Conservation (phyloP, 1,140 invertebrate genomes). For the Macrocentrus cingulum region DNA sequence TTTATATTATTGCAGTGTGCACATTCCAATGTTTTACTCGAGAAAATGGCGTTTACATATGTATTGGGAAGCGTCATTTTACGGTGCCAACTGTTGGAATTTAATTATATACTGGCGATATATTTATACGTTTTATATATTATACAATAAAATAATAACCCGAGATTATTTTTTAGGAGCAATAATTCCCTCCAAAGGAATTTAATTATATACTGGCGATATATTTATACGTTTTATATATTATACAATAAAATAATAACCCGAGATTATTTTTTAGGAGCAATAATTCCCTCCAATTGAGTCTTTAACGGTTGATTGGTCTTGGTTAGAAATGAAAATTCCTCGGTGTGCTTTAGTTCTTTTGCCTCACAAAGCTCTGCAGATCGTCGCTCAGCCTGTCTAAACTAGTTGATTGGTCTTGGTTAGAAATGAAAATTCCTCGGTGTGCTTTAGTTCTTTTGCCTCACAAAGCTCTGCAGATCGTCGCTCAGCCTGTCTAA, state of each 20-base stretch:
- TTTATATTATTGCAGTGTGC: too few relatives aligned
- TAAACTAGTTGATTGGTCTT: constrained; percentile 93
- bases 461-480: constrained; percentile 80
- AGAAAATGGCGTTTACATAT: too few relatives aligned
- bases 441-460: constrained; percentile 87
- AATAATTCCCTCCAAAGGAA: too few relatives aligned
- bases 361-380: constrained; percentile 81
- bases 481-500: too few relatives aligned
- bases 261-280: constrained; percentile 89
- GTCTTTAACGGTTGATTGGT: constrained; percentile 93
- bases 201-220: constrained; percentile 12
- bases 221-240: neutral
- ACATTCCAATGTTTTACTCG: constrained; percentile 2
- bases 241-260: too few relatives aligned
- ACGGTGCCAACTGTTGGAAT: constrained; percentile 3
- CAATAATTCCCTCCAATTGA: constrained; percentile 89
- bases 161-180: too few relatives aligned
- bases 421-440: constrained; percentile 89
- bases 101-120: too few relatives aligned
- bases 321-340: constrained; percentile 87
- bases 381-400: too few relatives aligned
- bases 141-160: too few relatives aligned
- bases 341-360: constrained; percentile 88
- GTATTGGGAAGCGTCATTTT: too few relatives aligned
- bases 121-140: too few relatives aligned